Evolutionary conservation across 2,797 vertebrate genomes (phyloP), one percentile per base, ranked within the genome.

Genomic region (Catostomus latipinnis): DNA sequence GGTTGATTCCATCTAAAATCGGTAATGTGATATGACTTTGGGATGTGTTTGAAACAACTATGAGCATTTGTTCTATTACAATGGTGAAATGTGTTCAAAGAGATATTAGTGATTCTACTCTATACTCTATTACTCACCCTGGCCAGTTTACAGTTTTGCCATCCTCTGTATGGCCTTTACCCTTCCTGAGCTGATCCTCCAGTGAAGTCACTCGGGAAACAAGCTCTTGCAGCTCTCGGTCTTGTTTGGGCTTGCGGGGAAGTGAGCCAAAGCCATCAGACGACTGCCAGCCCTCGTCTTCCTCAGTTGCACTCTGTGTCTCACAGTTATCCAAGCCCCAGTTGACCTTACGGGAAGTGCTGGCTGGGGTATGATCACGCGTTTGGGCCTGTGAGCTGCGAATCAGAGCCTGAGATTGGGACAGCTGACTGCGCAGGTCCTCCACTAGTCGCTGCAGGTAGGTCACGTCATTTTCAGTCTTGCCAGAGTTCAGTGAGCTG

Each of bases 231-330:
- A 98, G 93, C 82, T 95, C 93, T 0, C 76, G 88, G 80, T 91
- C 91, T 0, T 93, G 80, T 22, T 83, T 84, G 8, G 88, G 87
- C 22, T 84, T 89, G 4, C 71, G 80, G 1, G 87, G 89, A 0
- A 93, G 90, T 0, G 91, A 82, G 52, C 91, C 83, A 0, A 81
- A 87, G 60, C 87, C 88, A 0, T 90, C 95, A 0, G 88, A 96
- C 0, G 92, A 93, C 85, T 96, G 94, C 96, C 96, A 97, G 72
- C 93, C 95, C 81, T 97, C 93, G 0, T 97, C 96, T 7, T 97
- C 96, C 0, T 97, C 96, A 0, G 91, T 92, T 74, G 92, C 90
- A 50, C 95, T 95, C 71, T 90, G 94, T 1, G 91, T 91, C 0
- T 93, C 90, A 1, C 93, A 94, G 0, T 86, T 84, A 78, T 88